A percentile compares a stretch with the other conserved stretches of the same genome.
Evolutionary conservation across 1,140 invertebrate species (phyloP).

Genomic region (Brachionus plicatilis): DNA sequence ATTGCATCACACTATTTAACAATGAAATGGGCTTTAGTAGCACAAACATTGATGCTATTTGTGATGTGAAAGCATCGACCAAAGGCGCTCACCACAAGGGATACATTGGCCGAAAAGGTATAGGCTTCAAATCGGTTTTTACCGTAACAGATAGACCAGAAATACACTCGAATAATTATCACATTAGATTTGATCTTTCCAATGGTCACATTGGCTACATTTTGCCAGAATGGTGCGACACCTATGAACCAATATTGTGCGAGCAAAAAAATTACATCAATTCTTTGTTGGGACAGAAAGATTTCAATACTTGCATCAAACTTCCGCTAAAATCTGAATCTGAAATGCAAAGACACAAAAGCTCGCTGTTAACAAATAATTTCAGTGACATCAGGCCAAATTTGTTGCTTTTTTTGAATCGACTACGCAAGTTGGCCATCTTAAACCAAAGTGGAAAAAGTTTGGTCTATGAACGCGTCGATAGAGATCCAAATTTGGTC

Average conservation of each 20-base stretch:
- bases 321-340: conserved; percentile 49
- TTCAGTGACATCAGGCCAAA: conserved; percentile 53
- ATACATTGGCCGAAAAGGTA: conserved; percentile 57
- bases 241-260: background rate
- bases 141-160: conserved; percentile 52
- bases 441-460: background rate
- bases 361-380: conserved; percentile 45
- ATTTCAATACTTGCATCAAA: conserved; percentile 50
- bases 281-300: conserved; percentile 15
- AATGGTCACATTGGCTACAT: conserved; percentile 52
- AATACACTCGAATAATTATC: conserved; percentile 55
- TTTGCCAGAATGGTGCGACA: conserved; percentile 44
- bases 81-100: conserved; percentile 55
- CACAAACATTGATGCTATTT: conserved; percentile 52
- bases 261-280: background rate
- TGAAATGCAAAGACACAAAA: conserved; percentile 42
- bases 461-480: conserved; percentile 8
- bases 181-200: conserved; percentile 51
- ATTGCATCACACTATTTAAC: conserved; percentile 49
- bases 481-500: background rate
- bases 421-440: conserved; percentile 43
- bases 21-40: conserved; percentile 54
- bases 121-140: conserved; percentile 58
- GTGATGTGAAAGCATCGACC: conserved; percentile 55
- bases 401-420: conserved; percentile 50